Base-by-base conservation (phyloP, 2,797 vertebrate genomes). In the Pipistrellus pipistrellus region DNA sequence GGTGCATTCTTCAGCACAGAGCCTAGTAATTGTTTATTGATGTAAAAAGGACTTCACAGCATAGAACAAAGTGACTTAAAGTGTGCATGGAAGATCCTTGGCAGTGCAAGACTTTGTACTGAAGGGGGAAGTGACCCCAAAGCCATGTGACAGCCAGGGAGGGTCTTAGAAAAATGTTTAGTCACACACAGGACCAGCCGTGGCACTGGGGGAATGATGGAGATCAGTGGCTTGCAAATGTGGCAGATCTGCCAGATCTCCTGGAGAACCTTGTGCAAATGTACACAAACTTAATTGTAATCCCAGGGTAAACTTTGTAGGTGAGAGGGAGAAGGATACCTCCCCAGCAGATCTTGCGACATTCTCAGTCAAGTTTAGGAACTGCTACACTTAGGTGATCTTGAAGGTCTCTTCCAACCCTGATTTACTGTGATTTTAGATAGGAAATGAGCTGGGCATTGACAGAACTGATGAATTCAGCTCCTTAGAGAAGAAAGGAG, bases 281-380 rank as follows among this genome's bases (percentile, higher is more conserved):
- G 7, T 66, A 8, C 76, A 48, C 48, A 53, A 7, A 62, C 62
- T 23, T 30, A 32, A 71, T 84, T 46, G 51, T 53, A 81, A 75
- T 71, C 17, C 48, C 38, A 64, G 15, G 48, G 51, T 11, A 46
- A 78, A 17, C 72, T 69, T 77, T 83, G 57, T 20, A 81, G 41
- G 15, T 15, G 4, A 15, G 14, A 94, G 8, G 38, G 35, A 89
- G 20, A 59, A 69, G 18, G 25, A 44, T 46, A 68, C 1, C 18
- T 90, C 69, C 71, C 77, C 59, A 20, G 41, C 64, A 13, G 48
- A 53, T 78, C 17, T 75, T 55, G 48, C 41, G 21, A 15, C 1
- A 0, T 72, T 69, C 57, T 73, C 38, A 94, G 35, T n/a, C 68
- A 91, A 44, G 27, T 94, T 93, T 85, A 81, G 57, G 13, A 95